Conservation (phyloP, 2,888 invertebrate genomes). For the Melangyna quadrimaculata region DNA sequence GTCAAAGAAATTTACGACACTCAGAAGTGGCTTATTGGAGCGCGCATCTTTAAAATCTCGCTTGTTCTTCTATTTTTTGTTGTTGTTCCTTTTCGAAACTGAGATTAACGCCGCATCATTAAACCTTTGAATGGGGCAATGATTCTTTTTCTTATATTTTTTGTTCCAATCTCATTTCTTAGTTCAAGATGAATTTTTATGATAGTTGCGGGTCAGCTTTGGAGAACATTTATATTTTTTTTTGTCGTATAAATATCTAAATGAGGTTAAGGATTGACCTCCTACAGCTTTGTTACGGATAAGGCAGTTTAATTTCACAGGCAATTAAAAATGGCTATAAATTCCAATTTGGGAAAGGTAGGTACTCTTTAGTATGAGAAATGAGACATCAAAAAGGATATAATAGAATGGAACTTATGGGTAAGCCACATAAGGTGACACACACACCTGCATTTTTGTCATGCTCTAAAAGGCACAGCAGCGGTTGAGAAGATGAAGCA, state of each 20-base stretch:
- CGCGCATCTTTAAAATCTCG: conserved; percentile 39
- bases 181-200: conserved; percentile 38
- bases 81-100: background rate
- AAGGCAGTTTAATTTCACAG: conserved; percentile 60
- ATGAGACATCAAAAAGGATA: conserved; percentile 19
- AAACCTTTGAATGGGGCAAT: conserved; percentile 66
- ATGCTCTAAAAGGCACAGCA: conserved; percentile 11
- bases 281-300: conserved; percentile 44
- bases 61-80: conserved; percentile 18
- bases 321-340: conserved; percentile 64
- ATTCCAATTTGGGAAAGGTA: conserved; percentile 19
- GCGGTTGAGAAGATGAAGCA: background rate
- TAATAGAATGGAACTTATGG: background rate
- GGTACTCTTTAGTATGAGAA: conserved; percentile 2
- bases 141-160: conserved; percentile 37
- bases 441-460: conserved; percentile 56
- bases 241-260: background rate
- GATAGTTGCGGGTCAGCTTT: conserved; percentile 52
- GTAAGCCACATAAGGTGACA: conserved; percentile 11
- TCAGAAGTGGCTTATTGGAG: conserved; percentile 27
- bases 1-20: conserved; percentile 66
- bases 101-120: conserved; percentile 66
- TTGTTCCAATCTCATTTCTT: background rate
- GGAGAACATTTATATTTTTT: background rate
- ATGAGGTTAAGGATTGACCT: conserved; percentile 41